Percentiles rank a stretch among this genome's conserved stretches.
Evolutionary conservation across 2,797 vertebrate genomes (phyloP).

Genomic region (Tenualosa thibaudeaui): DNA sequence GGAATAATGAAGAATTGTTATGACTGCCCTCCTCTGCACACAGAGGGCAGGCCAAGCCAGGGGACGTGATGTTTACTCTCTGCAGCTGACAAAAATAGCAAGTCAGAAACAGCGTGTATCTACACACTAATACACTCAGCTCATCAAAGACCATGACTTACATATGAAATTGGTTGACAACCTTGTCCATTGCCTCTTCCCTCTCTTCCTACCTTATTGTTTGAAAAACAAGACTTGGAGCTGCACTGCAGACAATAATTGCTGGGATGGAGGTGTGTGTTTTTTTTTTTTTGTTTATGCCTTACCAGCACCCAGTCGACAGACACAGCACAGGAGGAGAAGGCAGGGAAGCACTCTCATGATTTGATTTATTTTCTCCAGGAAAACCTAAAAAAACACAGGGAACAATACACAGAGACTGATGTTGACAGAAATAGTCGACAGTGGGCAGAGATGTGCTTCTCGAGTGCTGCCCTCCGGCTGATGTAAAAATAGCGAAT

Average conservation of each 20-base stretch:
- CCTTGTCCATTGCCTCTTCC: neutral
- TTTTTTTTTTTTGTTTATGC: neutral
- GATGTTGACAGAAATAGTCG: constrained; percentile 36
- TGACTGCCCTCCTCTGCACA: neutral
- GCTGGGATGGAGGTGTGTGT: neutral
- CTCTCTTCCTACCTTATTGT: neutral
- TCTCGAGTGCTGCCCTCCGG: constrained; percentile 29
- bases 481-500: constrained; percentile 23
- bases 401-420: constrained; percentile 26
- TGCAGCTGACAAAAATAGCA: neutral
- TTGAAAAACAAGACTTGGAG: neutral
- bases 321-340: constrained; percentile 31
- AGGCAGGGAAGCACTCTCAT: constrained; percentile 31
- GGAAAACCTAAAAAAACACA: constrained; percentile 22
- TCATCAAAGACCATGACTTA: neutral
- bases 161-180: neutral
- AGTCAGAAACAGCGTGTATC: neutral
- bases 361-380: constrained; percentile 39
- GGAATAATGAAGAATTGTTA: neutral
- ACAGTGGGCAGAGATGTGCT: constrained; percentile 27
- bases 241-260: too few relatives aligned
- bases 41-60: neutral
- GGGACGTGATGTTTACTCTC: neutral
- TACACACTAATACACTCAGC: neutral
- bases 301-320: constrained; percentile 17